Conservation (phyloP, 2,797 vertebrate species). For the Lepilemur ruficaudatus region DNA sequence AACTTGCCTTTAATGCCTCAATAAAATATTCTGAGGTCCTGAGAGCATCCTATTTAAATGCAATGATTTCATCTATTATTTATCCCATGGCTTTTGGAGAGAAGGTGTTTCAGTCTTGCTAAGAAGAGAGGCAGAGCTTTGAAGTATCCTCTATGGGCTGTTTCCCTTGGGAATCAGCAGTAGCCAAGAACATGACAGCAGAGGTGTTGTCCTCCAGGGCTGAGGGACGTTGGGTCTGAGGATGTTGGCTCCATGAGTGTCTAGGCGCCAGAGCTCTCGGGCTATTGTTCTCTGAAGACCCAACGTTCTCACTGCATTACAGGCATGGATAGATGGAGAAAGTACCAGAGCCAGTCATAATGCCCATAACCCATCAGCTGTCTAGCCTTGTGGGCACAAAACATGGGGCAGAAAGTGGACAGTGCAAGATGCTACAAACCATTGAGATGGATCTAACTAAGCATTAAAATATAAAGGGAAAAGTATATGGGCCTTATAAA, state of each 20-base stretch:
- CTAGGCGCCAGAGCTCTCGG: neutral
- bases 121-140: constrained; percentile 46
- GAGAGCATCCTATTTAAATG: constrained; percentile 29
- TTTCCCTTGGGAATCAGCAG: neutral
- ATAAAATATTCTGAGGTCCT: constrained; percentile 4
- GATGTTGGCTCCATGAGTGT: neutral
- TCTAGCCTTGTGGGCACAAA: neutral
- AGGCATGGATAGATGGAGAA: neutral
- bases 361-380: neutral
- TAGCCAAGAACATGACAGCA: neutral
- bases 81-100: constrained; percentile 30
- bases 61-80: constrained; percentile 71
- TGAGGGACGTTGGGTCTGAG: neutral
- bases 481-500: neutral
- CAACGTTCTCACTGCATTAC: neutral
- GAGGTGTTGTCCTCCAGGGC: neutral
- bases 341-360: neutral
- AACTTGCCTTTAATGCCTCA: constrained; percentile 13
- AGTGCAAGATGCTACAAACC: neutral
- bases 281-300: neutral
- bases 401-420: neutral
- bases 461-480: neutral
- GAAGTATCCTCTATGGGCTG: constrained; percentile 20
- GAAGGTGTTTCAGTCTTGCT: neutral
- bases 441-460: neutral